Percentiles rank a stretch among this genome's conserved stretches.
Evolutionary conservation across 2,888 invertebrate species (phyloP).

Genomic region (Tryphoninae sp.): DNA sequence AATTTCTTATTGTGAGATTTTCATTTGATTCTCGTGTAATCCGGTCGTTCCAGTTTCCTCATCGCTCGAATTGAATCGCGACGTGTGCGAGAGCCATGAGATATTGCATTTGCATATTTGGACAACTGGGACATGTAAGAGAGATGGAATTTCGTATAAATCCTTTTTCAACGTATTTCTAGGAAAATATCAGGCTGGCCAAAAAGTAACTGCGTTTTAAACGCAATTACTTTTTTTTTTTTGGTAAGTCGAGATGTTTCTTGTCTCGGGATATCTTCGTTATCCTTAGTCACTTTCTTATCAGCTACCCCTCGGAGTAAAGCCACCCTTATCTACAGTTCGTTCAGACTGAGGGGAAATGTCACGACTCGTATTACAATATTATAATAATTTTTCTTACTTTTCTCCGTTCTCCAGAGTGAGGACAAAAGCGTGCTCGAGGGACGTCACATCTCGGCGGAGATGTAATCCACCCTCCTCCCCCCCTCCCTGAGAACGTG

Average conservation of each 20-base stretch:
- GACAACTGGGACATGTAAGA: neutral
- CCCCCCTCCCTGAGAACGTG: constrained; percentile 14
- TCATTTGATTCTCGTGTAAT: constrained; percentile 29
- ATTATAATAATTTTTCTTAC: constrained; percentile 10
- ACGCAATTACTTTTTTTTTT: neutral
- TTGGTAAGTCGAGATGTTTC: neutral
- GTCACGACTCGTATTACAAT: constrained; percentile 11
- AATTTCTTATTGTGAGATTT: constrained; percentile 16
- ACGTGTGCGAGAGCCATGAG: neutral
- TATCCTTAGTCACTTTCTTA: neutral
- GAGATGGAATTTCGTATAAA: neutral
- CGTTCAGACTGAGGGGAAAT: neutral
- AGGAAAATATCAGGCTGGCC: no score
- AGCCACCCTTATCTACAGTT: neutral
- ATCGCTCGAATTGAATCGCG: constrained; percentile 1
- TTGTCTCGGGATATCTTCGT: neutral
- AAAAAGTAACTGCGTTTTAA: no score
- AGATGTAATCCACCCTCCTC: neutral
- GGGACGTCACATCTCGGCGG: constrained; percentile 21
- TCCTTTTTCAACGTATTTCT: no score
- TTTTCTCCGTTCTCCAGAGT: constrained; percentile 1
- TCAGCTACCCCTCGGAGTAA: neutral
- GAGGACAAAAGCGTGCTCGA: constrained; percentile 25
- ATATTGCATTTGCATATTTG: neutral
- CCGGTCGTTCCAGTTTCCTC: neutral